Base-by-base conservation (phyloP, 2,888 invertebrate genomes). In the Galerucella calmariensis region DNA sequence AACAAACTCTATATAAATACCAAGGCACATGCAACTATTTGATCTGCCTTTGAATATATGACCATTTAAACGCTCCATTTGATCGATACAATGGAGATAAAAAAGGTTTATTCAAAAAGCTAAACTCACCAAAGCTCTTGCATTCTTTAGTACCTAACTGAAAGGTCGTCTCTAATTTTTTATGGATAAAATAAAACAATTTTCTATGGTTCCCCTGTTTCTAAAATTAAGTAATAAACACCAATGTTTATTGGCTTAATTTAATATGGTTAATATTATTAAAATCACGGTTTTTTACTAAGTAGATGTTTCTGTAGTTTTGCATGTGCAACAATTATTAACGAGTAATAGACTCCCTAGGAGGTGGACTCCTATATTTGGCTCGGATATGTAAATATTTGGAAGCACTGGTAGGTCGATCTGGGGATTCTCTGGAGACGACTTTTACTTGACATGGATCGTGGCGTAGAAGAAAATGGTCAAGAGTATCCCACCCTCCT, bases 401-500 rank as follows among this genome's bases (percentile, higher is more conserved):
- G 75, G 86, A 83, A 78, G 85, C 84, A 77, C 83, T 79, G 69
- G 82, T 80, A 16, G 84, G 85, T 75, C 84, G 80, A 74, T 84
- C 83, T 72, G 82, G 82, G 77, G 82, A 82, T 75, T 85, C 85
- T 79, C 86, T 83, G 75, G 85, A 79, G 80, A 86, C 76, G 83
- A 89, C 84, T 82, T 86, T 88, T 85, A 93, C 93, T 92, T 95
- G 94, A 88, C 95, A 94, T 61, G 96, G 95, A 87, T 95, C 95
- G 89, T 96, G 95, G 78, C 95, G 92, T 82, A 93, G 92, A 85
- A 97, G 91, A 90, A 96, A 97, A 89, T 97, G 95, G 87, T 97
- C 96, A 86, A 97, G 89, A 20, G 97, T 96, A 89, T 83, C 83
- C 97, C 97, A 97, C 78, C 96, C 96, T 79, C 97, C 97, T 75